These are phyloP conservation scores for Gobio occitaniae DNA, from an alignment of 2,797 vertebrate genomes.

Conservation along the genomic window DNA sequence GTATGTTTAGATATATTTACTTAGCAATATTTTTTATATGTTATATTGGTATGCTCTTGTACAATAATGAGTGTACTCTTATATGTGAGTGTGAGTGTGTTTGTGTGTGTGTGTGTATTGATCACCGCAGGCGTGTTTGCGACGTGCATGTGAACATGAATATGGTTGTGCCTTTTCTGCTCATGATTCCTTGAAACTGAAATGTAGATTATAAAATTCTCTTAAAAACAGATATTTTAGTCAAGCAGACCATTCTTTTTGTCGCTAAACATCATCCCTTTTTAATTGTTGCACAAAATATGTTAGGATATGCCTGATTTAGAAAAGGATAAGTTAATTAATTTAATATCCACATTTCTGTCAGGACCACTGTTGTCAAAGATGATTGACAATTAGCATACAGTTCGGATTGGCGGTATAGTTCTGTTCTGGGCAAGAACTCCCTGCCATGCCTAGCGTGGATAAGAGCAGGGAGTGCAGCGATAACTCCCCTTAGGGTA, in stretches of 20 bases:
- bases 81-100: too few relatives aligned
- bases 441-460: too few relatives aligned
- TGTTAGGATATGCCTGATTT: background rate
- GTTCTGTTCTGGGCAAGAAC: too few relatives aligned
- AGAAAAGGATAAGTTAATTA: background rate
- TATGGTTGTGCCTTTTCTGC: background rate
- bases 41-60: conserved; percentile 30
- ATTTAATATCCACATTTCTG: background rate
- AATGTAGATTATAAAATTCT: conserved; percentile 8
- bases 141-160: conserved; percentile 2
- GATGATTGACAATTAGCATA: too few relatives aligned
- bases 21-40: conserved; percentile 16
- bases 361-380: too few relatives aligned
- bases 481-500: too few relatives aligned
- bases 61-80: conserved; percentile 2
- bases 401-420: too few relatives aligned
- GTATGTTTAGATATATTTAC: conserved; percentile 24
- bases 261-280: background rate
- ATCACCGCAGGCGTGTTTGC: too few relatives aligned
- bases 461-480: too few relatives aligned
- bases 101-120: background rate
- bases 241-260: background rate
- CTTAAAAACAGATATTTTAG: background rate
- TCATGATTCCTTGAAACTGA: background rate
- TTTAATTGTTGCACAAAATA: background rate